Evolutionary conservation across 2,888 invertebrate genomes (phyloP), one percentile per base, ranked within the genome.

Genomic region (Drosophila histrio): DNA sequence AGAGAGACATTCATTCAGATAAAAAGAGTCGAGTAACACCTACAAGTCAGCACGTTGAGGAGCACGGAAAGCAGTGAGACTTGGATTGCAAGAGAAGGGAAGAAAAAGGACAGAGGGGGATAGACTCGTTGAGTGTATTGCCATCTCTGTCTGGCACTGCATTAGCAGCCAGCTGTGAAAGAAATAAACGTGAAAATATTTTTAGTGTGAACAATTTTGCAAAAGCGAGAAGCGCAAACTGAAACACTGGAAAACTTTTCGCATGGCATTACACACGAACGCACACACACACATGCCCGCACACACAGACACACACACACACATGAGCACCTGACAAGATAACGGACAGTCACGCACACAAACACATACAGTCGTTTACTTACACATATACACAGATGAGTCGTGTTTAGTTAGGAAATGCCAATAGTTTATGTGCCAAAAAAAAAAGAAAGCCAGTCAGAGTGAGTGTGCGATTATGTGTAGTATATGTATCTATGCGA

Each of bases 101-200:
- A 43, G 7, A n/a, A 43, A 17, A 11, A 19, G 21, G 11, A 6
- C 38, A 38, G 22, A 7, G 17, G 1, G 15, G 3, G 1, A 9
- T 6, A 3, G 32, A 24, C 17, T 19, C 17, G 17, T 17, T 2
- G 39, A 11, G 4, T 21, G 39, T 22, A 24, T 59, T 46, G 60
- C 39, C 11, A 26, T 72, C 77, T 67, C 59, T 63, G 58, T 72
- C 68, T 79, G 73, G 57, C 80, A 73, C 73, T 87, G 87, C 87
- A 80, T 80, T 84, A 83, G 80, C 77, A 84, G 73, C 63, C 87
- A 80, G 84, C 80, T 87, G 87, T 80, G 67, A 87, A 80, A 62
- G 67, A 80, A 87, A 83, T 87, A 83, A 80, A 83, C 67, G 77
- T 77, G 73, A 73, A 80, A 80, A 83, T 87, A 84, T 87, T 79